Conservation (phyloP, 2,797 vertebrate species). For the Enteromius fasciolatus region DNA sequence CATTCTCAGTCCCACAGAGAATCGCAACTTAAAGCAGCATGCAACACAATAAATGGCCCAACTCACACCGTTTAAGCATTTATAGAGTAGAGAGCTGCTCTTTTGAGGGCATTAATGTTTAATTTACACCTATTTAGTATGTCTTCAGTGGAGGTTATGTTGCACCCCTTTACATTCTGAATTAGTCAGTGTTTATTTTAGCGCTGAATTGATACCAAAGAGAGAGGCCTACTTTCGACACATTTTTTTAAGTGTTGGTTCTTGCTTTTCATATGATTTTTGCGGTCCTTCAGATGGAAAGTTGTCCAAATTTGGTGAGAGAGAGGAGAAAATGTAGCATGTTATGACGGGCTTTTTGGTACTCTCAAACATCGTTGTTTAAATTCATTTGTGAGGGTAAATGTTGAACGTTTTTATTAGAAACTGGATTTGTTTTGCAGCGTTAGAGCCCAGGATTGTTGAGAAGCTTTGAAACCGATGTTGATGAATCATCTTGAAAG, state of each 20-base stretch:
- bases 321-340: neutral
- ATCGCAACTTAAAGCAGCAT: slow-evolving; percentile 45
- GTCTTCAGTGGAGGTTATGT: neutral
- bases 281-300: neutral
- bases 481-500: slow-evolving; percentile 52
- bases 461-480: slow-evolving; percentile 38
- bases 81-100: slow-evolving; percentile 2
- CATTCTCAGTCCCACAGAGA: slow-evolving; percentile 60
- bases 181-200: slow-evolving; percentile 3
- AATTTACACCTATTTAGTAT: neutral
- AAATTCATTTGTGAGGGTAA: neutral
- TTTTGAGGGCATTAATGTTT: slow-evolving; percentile 10
- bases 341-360: neutral
- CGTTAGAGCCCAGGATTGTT: slow-evolving; percentile 38
- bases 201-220: neutral
- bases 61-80: neutral
- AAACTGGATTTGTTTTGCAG: slow-evolving; percentile 4
- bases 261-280: neutral
- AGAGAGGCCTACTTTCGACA: neutral
- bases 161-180: neutral
- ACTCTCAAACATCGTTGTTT: neutral
- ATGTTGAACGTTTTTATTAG: neutral
- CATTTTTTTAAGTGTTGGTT: neutral
- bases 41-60: neutral
- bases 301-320: neutral